Percentiles rank a stretch among this genome's conserved stretches.
phyloP scores from a whole-genome alignment of 2,797 vertebrate species.

The Sebastes variabilis region DNA sequence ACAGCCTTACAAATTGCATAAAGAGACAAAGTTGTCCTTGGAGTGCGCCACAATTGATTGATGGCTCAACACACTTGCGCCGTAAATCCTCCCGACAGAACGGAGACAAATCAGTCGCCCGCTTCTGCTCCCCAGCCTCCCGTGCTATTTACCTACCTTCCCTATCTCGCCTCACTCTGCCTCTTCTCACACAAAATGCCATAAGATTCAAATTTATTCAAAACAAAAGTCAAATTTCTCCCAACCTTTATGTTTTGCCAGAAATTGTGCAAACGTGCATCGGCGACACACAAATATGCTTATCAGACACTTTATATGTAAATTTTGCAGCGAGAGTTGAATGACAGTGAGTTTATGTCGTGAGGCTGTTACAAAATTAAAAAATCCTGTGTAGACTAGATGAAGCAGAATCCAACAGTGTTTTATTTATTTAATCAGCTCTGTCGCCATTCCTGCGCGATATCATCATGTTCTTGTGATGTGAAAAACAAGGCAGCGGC shows the following conservation, averaged over 20 bases:
- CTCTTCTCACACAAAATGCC: conserved; percentile 39
- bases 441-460: conserved; percentile 31
- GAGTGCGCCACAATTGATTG: conserved; percentile 80
- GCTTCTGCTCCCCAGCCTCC: conserved; percentile 47
- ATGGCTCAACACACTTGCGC: conserved; percentile 80
- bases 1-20: conserved; percentile 85
- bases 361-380: conserved; percentile 65
- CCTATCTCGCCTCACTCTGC: conserved; percentile 28
- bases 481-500: conserved; percentile 55
- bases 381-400: conserved; percentile 57
- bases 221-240: conserved; percentile 64
- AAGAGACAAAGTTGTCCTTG: conserved; percentile 86
- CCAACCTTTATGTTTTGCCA: conserved; percentile 66
- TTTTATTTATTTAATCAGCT: conserved; percentile 21
- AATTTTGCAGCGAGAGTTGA: conserved; percentile 71
- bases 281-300: conserved; percentile 73
- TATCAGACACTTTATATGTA: conserved; percentile 84
- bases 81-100: conserved; percentile 83
- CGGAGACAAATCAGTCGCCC: conserved; percentile 77
- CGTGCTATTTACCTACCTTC: conserved; percentile 57
- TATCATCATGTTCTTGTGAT: conserved; percentile 49
- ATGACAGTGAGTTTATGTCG: conserved; percentile 71
- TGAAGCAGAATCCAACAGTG: conserved; percentile 44
- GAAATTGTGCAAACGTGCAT: conserved; percentile 63
- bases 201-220: conserved; percentile 62